Percentiles rank a stretch among this genome's conserved stretches.
These are phyloP conservation scores for Phodopus roborovskii DNA, from an alignment of 2,113 vertebrate genomes.

Conservation along the genomic window DNA sequence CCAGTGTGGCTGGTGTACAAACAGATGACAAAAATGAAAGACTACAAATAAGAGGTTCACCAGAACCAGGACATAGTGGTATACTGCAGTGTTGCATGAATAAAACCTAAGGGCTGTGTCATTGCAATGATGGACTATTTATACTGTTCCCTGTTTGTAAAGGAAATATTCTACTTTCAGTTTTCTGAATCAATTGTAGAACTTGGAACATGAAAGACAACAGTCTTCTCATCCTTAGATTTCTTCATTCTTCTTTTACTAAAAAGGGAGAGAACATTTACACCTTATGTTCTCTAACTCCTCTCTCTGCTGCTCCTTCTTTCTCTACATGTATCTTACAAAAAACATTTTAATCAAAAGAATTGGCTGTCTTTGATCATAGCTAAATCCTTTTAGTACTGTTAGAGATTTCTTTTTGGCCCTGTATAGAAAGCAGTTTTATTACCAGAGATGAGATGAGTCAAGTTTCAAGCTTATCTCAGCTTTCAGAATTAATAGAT, in stretches of 20 bases:
- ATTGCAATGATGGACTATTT: neutral
- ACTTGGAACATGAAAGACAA: neutral
- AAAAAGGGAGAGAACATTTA: neutral
- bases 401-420: neutral
- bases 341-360: neutral
- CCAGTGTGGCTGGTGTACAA: neutral
- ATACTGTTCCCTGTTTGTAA: neutral
- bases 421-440: neutral
- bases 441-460: conserved; percentile 1
- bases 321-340: neutral
- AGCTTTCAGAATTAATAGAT: conserved; percentile 27
- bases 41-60: neutral
- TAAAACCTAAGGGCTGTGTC: neutral
- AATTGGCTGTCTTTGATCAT: neutral
- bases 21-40: neutral
- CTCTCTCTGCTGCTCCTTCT: neutral
- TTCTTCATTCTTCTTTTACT: neutral
- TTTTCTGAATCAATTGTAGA: conserved; percentile 23
- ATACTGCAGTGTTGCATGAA: neutral
- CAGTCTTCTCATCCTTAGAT: neutral
- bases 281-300: neutral
- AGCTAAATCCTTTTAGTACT: neutral
- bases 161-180: neutral
- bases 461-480: neutral
- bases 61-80: neutral